phyloP scores from a whole-genome alignment of 2,797 vertebrate species.

The Babyrousa celebensis region DNA sequence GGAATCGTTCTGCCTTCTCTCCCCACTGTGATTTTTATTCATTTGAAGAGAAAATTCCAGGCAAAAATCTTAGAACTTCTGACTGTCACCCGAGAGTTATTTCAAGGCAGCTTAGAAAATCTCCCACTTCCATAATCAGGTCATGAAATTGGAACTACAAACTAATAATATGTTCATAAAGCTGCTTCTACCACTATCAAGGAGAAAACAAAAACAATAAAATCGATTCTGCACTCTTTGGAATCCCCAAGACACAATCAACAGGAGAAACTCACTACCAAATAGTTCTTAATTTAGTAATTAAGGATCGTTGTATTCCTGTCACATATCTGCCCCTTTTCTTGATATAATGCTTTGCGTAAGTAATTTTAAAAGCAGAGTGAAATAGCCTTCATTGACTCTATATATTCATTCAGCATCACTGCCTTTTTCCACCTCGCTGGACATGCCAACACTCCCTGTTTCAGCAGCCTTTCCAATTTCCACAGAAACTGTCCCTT shows the following conservation, averaged over 20 bases:
- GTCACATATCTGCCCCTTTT: not conserved
- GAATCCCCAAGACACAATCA: not conserved
- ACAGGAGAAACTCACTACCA: slow-evolving; percentile 22
- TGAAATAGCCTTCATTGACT: not conserved
- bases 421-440: not conserved
- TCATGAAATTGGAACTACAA: slow-evolving; percentile 67
- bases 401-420: not conserved
- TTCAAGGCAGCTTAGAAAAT: slow-evolving; percentile 74
- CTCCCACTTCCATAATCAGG: slow-evolving; percentile 77
- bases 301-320: not conserved
- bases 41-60: slow-evolving; percentile 83
- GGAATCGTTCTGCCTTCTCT: slow-evolving; percentile 58
- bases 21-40: slow-evolving; percentile 79
- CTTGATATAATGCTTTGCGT: not conserved
- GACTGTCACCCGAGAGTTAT: slow-evolving; percentile 75
- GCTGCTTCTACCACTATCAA: not conserved
- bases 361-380: slow-evolving; percentile 19
- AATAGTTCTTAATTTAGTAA: slow-evolving; percentile 1
- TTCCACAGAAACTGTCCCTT: not conserved
- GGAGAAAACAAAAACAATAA: not conserved
- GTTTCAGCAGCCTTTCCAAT: not conserved
- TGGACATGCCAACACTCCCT: not conserved
- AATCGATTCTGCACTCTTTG: not conserved
- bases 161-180: slow-evolving; percentile 71
- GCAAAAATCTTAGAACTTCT: slow-evolving; percentile 73